phyloP scores from a whole-genome alignment of 37 sponge, comb jelly and placozoan species.

The Geodia barretti region DNA sequence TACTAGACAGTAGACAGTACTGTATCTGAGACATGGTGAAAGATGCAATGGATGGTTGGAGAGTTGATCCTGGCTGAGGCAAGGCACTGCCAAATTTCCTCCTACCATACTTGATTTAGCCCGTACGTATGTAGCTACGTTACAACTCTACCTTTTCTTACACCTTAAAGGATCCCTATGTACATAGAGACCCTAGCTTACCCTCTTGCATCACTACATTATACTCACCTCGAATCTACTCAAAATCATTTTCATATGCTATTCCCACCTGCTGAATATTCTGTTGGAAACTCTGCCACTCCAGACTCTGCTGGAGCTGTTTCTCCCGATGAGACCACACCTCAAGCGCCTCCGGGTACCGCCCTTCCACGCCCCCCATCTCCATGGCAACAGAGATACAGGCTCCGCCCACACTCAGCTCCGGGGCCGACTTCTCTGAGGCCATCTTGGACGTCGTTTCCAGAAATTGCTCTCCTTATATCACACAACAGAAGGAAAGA shows the following conservation, averaged over 20 bases:
- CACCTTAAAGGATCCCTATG: neutral
- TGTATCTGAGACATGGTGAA: no score
- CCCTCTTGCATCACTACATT: neutral
- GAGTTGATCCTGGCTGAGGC: no score
- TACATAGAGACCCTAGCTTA: neutral
- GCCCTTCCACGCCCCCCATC: conserved; percentile 45
- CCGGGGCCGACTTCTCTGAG: neutral
- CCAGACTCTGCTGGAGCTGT: conserved; percentile 20
- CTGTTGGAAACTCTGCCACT: conserved; percentile 42
- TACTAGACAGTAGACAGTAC: no score
- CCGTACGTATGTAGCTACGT: no score
- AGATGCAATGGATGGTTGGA: no score
- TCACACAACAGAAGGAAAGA: neutral
- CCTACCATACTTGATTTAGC: no score
- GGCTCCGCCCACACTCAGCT: conserved; percentile 23
- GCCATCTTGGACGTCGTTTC: conserved; percentile 17
- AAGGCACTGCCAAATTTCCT: no score
- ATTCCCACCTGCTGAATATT: conserved; percentile 35
- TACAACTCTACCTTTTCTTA: no score
- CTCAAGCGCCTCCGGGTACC: conserved; percentile 9
- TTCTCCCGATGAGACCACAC: conserved; percentile 34
- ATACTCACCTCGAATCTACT: no score
- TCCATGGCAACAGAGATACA: conserved; percentile 44
- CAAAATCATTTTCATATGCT: no score
- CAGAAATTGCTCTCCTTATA: conserved; percentile 42